A percentile compares a stretch with the other conserved stretches of the same genome.
Evolutionary conservation across 2,888 invertebrate species (phyloP).

Genomic region (Rotaria magnacalcarata): DNA sequence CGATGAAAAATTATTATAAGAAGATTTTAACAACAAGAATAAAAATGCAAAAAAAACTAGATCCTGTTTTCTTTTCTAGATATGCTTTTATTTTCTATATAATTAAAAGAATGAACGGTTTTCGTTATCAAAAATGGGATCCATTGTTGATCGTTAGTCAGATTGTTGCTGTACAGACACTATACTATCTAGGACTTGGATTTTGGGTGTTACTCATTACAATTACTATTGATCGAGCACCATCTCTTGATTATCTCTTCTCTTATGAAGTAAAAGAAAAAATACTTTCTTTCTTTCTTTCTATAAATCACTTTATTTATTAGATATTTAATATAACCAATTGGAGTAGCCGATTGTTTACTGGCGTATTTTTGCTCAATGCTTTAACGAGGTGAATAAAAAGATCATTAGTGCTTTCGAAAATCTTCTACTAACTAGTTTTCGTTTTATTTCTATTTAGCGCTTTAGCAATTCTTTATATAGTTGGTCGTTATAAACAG

Average conservation of each 20-base stretch:
- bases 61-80: constrained; percentile 1
- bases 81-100: background rate
- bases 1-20: background rate
- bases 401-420: background rate
- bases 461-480: background rate
- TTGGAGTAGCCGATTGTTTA: constrained; percentile 76
- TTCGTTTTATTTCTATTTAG: background rate
- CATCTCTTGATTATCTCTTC: constrained; percentile 79
- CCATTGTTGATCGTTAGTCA: constrained; percentile 83
- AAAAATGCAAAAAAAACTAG: background rate
- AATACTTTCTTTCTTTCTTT: background rate
- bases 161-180: constrained; percentile 77
- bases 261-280: constrained; percentile 73
- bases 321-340: constrained; percentile 82
- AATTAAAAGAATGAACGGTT: constrained; percentile 62
- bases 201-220: constrained; percentile 66
- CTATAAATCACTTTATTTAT: background rate
- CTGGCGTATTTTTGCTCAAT: constrained; percentile 77
- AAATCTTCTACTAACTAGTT: too few relatives aligned
- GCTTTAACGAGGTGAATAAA: constrained; percentile 70
- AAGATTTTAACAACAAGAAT: background rate
- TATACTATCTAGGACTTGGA: constrained; percentile 68
- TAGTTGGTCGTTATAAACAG: constrained; percentile 82
- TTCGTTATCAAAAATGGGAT: constrained; percentile 93
- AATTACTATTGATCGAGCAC: constrained; percentile 59